Base-by-base conservation (phyloP, 2,888 invertebrate genomes). In the Crioceris asparagi region DNA sequence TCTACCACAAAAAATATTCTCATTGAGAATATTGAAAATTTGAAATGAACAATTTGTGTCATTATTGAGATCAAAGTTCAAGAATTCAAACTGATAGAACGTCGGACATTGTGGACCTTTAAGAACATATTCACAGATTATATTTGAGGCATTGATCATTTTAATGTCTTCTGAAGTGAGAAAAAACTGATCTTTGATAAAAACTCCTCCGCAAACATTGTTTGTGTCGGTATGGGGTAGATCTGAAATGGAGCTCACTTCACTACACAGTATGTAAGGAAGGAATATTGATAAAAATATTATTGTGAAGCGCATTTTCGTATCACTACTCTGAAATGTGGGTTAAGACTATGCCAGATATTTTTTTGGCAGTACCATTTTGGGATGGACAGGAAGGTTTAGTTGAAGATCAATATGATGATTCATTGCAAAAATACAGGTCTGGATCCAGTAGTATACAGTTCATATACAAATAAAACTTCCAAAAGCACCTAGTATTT, bases 151-250 rank as follows among this genome's bases (percentile, higher is more conserved):
- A 56, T 72, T 71, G 26, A 60, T 56, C 17, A 56, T 51, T 1
- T 73, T 72, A 53, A 73, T 74, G 48, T 66, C 65, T 3, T 70
- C 70, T n/a, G 71, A 71, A 39, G 60, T 57, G 2, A 75, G 52
- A 1, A 65, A 48, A 32, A 68, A 69, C 48, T 70, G 68, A 17
- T 66, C 64, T 18, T 65, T 63, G 4, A 63, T 62, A 44, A 62
- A 69, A 11, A 66, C 61, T 29, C 69, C 69, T 3, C 65, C 56
- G 40, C 61, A 60, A 10, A 14, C 7, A 12, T 12, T 26, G 8
- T 26, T 27, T 27, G 27, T 8, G n/a, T n/a, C n/a, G n/a, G n/a
- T n/a, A n/a, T n/a, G n/a, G n/a, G n/a, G n/a, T n/a, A n/a, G n/a
- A n/a, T n/a, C n/a, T n/a, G n/a, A n/a, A n/a, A n/a, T n/a, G n/a